These are phyloP conservation scores for Neodon shergylaensis DNA, from an alignment of 2,113 vertebrate genomes.

Conservation along the genomic window DNA sequence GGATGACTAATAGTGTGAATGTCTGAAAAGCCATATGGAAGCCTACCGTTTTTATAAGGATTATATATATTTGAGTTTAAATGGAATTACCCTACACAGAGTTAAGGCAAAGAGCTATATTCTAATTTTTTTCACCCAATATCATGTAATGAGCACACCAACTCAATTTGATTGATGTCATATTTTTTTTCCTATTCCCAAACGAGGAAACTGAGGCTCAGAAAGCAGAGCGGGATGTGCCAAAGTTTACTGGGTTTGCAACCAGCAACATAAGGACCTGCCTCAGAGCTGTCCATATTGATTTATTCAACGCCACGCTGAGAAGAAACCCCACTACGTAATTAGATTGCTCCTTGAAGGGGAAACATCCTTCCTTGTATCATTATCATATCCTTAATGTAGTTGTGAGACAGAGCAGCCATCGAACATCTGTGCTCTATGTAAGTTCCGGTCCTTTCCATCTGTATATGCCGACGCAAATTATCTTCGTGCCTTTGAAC, in stretches of 20 bases:
- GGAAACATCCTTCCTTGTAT: not conserved
- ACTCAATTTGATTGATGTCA: not conserved
- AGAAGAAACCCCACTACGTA: not conserved
- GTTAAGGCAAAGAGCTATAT: not conserved
- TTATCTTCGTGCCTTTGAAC: slow-evolving; percentile 44
- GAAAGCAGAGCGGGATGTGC: not conserved
- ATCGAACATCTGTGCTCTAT: slow-evolving; percentile 10
- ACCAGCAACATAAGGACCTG: not conserved
- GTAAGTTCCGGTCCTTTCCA: slow-evolving; percentile 4
- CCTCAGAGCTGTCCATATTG: not conserved
- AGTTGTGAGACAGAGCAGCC: not conserved
- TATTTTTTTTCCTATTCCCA: not conserved
- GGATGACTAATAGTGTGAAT: not conserved
- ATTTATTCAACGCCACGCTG: slow-evolving; percentile 4
- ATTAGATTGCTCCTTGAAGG: not conserved
- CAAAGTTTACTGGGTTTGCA: not conserved
- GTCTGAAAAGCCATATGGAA: not conserved
- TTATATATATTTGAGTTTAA: not conserved
- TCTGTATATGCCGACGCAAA: slow-evolving; percentile 12
- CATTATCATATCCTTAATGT: not conserved
- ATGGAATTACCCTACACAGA: not conserved
- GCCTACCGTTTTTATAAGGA: not conserved
- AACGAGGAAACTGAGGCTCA: slow-evolving; percentile 11
- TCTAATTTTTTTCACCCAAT: not conserved
- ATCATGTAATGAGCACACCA: not conserved